Percentiles rank a stretch among this genome's conserved stretches.
Conservation (phyloP, 2,797 vertebrate genomes). For the Odontamblyopus lacepedii region DNA sequence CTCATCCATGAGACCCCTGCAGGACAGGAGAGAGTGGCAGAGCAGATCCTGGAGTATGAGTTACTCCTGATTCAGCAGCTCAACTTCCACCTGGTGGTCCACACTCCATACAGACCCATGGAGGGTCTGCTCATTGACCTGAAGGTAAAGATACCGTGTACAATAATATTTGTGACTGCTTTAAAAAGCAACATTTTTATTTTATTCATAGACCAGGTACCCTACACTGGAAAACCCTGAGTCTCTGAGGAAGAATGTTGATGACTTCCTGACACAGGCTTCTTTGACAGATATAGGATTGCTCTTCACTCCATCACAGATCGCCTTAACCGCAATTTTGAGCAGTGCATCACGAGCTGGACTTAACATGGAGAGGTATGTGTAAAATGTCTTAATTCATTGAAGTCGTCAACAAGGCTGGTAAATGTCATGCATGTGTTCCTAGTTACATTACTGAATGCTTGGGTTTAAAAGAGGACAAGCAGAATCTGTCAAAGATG, state of each 20-base stretch:
- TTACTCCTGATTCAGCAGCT: conserved; percentile 95
- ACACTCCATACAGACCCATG: conserved; percentile 94
- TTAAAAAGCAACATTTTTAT: background rate
- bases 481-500: conserved; percentile 80
- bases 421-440: background rate
- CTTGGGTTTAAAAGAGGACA: conserved; percentile 85
- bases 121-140: conserved; percentile 95
- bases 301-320: conserved; percentile 91
- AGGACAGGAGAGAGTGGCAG: conserved; percentile 86
- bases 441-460: conserved; percentile 90
- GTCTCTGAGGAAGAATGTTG: conserved; percentile 87
- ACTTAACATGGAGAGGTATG: conserved; percentile 91
- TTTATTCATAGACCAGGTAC: conserved; percentile 85
- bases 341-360: conserved; percentile 89
- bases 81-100: conserved; percentile 95
- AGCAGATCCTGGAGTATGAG: conserved; percentile 95
- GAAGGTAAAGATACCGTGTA: conserved; percentile 77
- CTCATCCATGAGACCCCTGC: conserved; percentile 85
- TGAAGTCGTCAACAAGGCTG: too few species aligned
- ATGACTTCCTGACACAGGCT: conserved; percentile 91
- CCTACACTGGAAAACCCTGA: conserved; percentile 91
- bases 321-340: conserved; percentile 89
- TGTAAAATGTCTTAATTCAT: background rate
- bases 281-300: conserved; percentile 88
- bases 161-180: background rate